Evolutionary conservation across 2,797 vertebrate genomes (phyloP), one percentile per base, ranked within the genome.

Genomic region (Epinephelus coioides): DNA sequence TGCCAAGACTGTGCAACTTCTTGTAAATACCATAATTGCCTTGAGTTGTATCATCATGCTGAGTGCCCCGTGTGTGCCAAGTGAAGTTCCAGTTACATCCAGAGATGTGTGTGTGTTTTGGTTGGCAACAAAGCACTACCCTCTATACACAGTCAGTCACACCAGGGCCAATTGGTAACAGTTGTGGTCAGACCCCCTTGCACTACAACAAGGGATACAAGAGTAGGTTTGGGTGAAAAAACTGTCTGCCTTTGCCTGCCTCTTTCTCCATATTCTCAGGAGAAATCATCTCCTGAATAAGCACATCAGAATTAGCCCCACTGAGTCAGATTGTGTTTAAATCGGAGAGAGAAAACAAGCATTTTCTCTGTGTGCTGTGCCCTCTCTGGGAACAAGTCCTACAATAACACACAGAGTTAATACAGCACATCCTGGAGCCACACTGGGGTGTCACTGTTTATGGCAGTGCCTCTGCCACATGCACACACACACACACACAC

Each of bases 231-330:
- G 65, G 74, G 79, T 60, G 55, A 86, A 83, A 73, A 34, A 51
- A 17, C 40, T 64, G 34, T 59, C 51, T 53, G 7, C 73, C 72
- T 81, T 69, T 71, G 62, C 76, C 67, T 83, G 30, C 54, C 62
- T 46, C 40, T 75, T 73, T 84, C 74, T 86, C 40, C 55, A 34
- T 73, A 91, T 95, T 95, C 96, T 94, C 95, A 10, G 0, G 95
- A 96, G 96, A 97, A 97, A 97, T 97, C 95, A 95, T 88, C 82
- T 95, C 95, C 73, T 93, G 95, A 97, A 96, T 96, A 96, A 97
- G 92, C 92, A 87, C 94, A 96, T 95, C 95, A 95, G 94, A 96
- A 96, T 96, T 95, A 96, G 95, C 94, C 92, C 91, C 90, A 50
- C 61, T 74, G 83, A 94, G 82, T 87, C 87, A 89, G 93, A 91